A percentile compares a stretch with the other conserved stretches of the same genome.
phyloP scores from a whole-genome alignment of 2,888 invertebrate genomes.

The Limnephilus marmoratus region DNA sequence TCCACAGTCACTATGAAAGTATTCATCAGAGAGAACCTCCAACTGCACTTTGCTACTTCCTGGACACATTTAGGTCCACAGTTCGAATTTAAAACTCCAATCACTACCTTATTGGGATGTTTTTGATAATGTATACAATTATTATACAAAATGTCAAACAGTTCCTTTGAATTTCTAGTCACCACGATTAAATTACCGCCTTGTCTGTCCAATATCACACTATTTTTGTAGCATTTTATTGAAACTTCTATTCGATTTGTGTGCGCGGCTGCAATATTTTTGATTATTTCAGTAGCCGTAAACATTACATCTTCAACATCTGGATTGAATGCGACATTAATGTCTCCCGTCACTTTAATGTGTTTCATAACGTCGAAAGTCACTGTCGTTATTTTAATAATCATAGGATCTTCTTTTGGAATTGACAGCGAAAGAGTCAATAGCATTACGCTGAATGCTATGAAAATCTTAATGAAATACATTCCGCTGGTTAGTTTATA shows the following conservation, averaged over 20 bases:
- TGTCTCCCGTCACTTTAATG: not conserved
- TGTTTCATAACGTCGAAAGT: not conserved
- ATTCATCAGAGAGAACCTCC: constrained; percentile 29
- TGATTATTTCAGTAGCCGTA: not conserved
- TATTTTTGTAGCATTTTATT: not conserved
- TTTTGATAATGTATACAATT: not conserved
- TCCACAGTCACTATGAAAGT: constrained; percentile 13
- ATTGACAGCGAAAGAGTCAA: no score
- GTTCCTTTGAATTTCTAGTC: constrained; percentile 19
- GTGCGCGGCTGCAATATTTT: not conserved
- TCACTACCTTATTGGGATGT: constrained; percentile 9
- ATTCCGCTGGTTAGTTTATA: no score
- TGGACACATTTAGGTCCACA: constrained; percentile 1
- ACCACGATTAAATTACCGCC: not conserved
- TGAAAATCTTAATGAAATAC: no score
- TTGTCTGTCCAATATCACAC: not conserved
- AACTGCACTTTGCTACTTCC: not conserved
- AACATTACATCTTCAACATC: not conserved
- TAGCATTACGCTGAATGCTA: no score
- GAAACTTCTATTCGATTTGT: not conserved
- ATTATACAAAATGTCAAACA: not conserved
- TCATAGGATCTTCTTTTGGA: not conserved
- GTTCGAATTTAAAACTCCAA: constrained; percentile 8
- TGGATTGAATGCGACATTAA: not conserved
- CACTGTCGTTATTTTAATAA: not conserved